phyloP scores from a whole-genome alignment of 2,888 invertebrate genomes.

The Drosophila ustulata region DNA sequence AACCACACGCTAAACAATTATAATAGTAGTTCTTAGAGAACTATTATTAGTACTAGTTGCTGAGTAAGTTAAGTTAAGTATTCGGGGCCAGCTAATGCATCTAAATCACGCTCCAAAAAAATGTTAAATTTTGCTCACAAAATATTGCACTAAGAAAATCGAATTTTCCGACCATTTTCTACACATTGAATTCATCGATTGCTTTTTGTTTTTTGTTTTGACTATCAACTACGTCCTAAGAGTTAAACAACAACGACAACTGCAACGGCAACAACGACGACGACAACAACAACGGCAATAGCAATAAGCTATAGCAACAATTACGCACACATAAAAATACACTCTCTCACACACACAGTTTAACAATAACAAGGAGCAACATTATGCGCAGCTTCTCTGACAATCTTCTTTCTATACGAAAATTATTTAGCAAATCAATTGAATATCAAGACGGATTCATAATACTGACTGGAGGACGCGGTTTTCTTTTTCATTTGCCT shows the following conservation, averaged over 20 bases:
- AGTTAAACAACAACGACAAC: conserved; percentile 33
- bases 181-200: conserved; percentile 4
- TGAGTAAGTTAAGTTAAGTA: conserved; percentile 46
- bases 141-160: conserved; percentile 64
- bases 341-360: conserved; percentile 26
- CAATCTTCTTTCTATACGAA: conserved; percentile 22
- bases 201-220: conserved; percentile 13
- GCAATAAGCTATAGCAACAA: conserved; percentile 20
- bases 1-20: conserved; percentile 18
- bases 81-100: conserved; percentile 28
- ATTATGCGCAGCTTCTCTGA: conserved; percentile 28
- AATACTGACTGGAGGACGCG: conserved; percentile 59
- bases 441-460: conserved; percentile 77
- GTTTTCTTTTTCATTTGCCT: conserved; percentile 8
- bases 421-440: conserved; percentile 40
- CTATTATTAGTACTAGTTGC: conserved; percentile 21
- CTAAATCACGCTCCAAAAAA: background rate
- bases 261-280: conserved; percentile 24
- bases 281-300: conserved; percentile 17
- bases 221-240: conserved; percentile 50
- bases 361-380: conserved; percentile 56
- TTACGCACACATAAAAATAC: conserved; percentile 30
- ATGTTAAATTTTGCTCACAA: conserved; percentile 8
- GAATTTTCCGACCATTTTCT: background rate
- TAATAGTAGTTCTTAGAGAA: conserved; percentile 19